A percentile compares a stretch with the other conserved stretches of the same genome.
Conservation (phyloP, 1,140 invertebrate species). For the Harpegnathos saltator region DNA sequence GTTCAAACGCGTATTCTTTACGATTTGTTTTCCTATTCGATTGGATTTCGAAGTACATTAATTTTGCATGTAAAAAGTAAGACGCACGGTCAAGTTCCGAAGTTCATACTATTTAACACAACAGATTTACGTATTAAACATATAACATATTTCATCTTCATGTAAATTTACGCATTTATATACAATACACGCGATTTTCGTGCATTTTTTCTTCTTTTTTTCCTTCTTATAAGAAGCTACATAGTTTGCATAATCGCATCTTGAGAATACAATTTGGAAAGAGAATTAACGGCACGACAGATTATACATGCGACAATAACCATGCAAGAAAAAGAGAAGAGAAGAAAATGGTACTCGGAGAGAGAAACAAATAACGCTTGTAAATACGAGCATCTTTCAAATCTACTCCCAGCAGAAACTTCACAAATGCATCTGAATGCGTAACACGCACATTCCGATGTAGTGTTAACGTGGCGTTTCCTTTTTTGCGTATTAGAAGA, state of each 20-base stretch:
- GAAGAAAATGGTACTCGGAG: conserved; percentile 15
- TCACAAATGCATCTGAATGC: conserved; percentile 44
- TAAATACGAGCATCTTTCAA: conserved; percentile 19
- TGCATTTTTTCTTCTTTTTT: conserved; percentile 45
- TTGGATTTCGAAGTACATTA: conserved; percentile 28
- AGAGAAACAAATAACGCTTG: conserved; percentile 21
- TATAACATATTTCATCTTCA: conserved; percentile 15
- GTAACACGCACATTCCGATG: conserved; percentile 41
- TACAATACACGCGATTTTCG: conserved; percentile 33
- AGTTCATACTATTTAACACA: conserved; percentile 25
- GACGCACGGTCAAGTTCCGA: conserved; percentile 40
- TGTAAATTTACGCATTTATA: conserved; percentile 39
- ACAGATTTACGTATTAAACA: conserved; percentile 64
- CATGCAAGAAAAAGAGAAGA: conserved; percentile 11
- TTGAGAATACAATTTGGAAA: conserved; percentile 61
- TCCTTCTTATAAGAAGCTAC: conserved; percentile 31
- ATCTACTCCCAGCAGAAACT: conserved; percentile 52
- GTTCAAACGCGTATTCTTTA: conserved; percentile 29
- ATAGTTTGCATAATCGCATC: conserved; percentile 48
- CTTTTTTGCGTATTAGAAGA: neutral
- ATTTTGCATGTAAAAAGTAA: conserved; percentile 27
- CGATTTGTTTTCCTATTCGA: conserved; percentile 42
- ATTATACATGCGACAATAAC: conserved; percentile 28
- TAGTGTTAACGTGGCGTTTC: neutral
- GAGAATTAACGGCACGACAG: conserved; percentile 61